phyloP scores from a whole-genome alignment of 2,888 invertebrate genomes.

The Apodemia duryi region DNA sequence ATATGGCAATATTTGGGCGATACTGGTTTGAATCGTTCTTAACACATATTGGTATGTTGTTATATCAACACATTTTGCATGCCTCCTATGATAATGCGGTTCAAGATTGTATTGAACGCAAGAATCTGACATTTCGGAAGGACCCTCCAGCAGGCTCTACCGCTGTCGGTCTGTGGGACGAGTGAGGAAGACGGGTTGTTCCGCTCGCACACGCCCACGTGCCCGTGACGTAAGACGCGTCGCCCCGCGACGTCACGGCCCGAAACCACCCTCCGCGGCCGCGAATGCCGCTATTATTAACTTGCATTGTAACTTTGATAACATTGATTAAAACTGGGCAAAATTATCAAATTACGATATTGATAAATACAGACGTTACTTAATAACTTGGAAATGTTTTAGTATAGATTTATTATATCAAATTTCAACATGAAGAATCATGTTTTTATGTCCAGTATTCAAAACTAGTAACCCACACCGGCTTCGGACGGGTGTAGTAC shows the following conservation, averaged over 20 bases:
- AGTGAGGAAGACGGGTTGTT: slow-evolving; percentile 40
- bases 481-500: no score
- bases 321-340: slow-evolving; percentile 1
- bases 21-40: background rate
- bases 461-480: no score
- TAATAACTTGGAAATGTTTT: background rate
- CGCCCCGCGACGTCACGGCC: slow-evolving; percentile 58
- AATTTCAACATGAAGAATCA: no score
- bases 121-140: slow-evolving; percentile 67
- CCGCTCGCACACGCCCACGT: slow-evolving; percentile 64
- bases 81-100: slow-evolving; percentile 42
- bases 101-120: slow-evolving; percentile 71
- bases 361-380: background rate
- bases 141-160: slow-evolving; percentile 44
- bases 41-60: background rate
- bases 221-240: slow-evolving; percentile 64
- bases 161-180: slow-evolving; percentile 22
- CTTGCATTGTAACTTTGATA: slow-evolving; percentile 1
- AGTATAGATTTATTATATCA: no score
- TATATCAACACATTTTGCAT: background rate
- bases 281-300: slow-evolving; percentile 23
- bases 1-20: background rate
- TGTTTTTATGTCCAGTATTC: no score
- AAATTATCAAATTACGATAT: background rate
- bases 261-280: slow-evolving; percentile 40